These are phyloP conservation scores for Melanostoma mellinum DNA, from an alignment of 2,888 invertebrate genomes.

Conservation along the genomic window DNA sequence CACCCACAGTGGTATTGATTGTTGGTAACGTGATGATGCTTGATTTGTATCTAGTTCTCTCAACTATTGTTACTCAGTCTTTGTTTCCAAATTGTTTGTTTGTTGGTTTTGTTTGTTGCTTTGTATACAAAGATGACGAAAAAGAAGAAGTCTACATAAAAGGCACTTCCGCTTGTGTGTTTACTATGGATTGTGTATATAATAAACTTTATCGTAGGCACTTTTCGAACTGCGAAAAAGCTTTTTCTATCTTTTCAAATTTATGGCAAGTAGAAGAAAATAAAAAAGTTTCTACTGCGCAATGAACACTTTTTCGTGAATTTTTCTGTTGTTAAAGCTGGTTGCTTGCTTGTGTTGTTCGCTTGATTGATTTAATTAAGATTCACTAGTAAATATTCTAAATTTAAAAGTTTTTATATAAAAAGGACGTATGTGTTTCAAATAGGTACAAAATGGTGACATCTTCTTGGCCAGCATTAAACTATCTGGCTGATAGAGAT, in stretches of 20 bases:
- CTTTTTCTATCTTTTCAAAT: constrained; percentile 31
- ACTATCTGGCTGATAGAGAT: constrained; percentile 63
- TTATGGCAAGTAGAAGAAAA: constrained; percentile 29
- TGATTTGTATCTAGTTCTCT: constrained; percentile 15
- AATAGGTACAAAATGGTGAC: constrained; percentile 75
- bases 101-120: constrained; percentile 15
- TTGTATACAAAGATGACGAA: constrained; percentile 25
- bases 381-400: constrained; percentile 73
- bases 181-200: constrained; percentile 54
- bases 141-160: too few species aligned
- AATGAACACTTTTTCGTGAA: constrained; percentile 31
- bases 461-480: constrained; percentile 70
- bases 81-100: constrained; percentile 12
- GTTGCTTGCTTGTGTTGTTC: constrained; percentile 1
- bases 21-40: constrained; percentile 68
- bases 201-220: constrained; percentile 60
- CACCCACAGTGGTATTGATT: constrained; percentile 41
- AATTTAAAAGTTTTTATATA: constrained; percentile 73
- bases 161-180: constrained; percentile 53
- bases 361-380: constrained; percentile 34
- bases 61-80: constrained; percentile 34
- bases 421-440: constrained; percentile 76
- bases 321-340: constrained; percentile 25
- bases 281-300: constrained; percentile 51
- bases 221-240: constrained; percentile 70